Evolutionary conservation across 2,888 invertebrate genomes (phyloP).

Genomic region (Diabrotica balteata): DNA sequence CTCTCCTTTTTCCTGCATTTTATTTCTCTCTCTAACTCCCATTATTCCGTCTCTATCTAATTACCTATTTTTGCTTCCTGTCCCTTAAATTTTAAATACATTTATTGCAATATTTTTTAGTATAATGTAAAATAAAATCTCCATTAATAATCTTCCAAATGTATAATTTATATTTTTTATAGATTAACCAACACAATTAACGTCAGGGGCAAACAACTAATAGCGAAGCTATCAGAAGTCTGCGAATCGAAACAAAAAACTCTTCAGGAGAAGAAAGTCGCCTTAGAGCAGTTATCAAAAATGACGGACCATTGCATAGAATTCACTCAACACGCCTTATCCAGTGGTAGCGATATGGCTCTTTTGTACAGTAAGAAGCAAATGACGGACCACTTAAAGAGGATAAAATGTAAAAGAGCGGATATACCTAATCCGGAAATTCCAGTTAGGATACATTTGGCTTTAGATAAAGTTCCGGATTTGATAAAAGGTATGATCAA

Average conservation of each 20-base stretch:
- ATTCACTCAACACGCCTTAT: slow-evolving; percentile 81
- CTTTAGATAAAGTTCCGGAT: slow-evolving; percentile 82
- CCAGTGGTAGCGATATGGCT: slow-evolving; percentile 83
- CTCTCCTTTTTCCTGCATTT: background rate
- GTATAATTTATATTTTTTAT: slow-evolving; percentile 10
- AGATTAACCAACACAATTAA: slow-evolving; percentile 84
- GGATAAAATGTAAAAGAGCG: slow-evolving; percentile 82
- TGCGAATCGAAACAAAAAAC: slow-evolving; percentile 80
- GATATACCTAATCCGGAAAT: slow-evolving; percentile 91
- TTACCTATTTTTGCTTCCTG: too few species aligned
- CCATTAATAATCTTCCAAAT: too few species aligned
- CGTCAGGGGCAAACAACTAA: slow-evolving; percentile 81
- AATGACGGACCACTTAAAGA: slow-evolving; percentile 76
- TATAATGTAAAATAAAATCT: too few species aligned
- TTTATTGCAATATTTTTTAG: too few species aligned
- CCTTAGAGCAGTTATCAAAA: slow-evolving; percentile 80
- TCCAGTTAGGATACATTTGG: slow-evolving; percentile 81
- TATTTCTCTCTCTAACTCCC: background rate
- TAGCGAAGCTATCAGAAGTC: slow-evolving; percentile 81
- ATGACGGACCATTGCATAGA: slow-evolving; percentile 89
- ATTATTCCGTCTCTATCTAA: too few species aligned
- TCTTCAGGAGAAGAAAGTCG: slow-evolving; percentile 83
- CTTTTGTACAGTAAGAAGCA: slow-evolving; percentile 83
- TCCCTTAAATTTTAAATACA: too few species aligned
- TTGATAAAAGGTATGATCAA: slow-evolving; percentile 71